Percentiles rank a stretch among this genome's conserved stretches.
Evolutionary conservation across 2,888 invertebrate genomes (phyloP).

Genomic region (Pantelozetes paolii): DNA sequence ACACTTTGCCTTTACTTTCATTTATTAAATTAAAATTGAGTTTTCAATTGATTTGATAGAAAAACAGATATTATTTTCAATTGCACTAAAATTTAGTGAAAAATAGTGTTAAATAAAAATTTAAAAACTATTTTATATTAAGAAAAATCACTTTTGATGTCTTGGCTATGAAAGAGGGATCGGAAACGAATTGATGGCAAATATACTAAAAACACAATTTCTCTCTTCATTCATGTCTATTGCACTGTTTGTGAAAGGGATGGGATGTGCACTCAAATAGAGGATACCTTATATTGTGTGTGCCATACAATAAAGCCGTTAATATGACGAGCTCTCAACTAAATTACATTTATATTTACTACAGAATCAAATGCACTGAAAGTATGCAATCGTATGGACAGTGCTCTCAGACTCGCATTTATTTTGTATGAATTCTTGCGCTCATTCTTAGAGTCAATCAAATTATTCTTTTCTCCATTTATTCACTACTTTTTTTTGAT

Average conservation of each 20-base stretch:
- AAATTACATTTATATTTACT: slow-evolving; percentile 35
- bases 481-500: no score
- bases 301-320: slow-evolving; percentile 5
- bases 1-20: background rate
- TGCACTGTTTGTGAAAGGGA: no score
- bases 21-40: slow-evolving; percentile 4
- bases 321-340: slow-evolving; percentile 27
- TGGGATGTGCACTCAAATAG: no score
- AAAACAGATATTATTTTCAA: background rate
- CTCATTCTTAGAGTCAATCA: background rate
- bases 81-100: background rate
- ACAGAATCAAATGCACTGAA: background rate
- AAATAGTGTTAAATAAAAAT: background rate
- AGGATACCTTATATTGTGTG: no score
- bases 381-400: slow-evolving; percentile 12
- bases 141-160: no score
- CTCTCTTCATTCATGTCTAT: no score
- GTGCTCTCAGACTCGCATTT: background rate
- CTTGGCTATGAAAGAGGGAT: no score
- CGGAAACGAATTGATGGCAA: no score
- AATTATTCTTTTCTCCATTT: background rate
- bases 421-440: background rate
- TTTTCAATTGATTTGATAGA: background rate
- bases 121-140: background rate
- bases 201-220: no score